phyloP scores from a whole-genome alignment of 2,113 vertebrate genomes.

The Ptilorrhoa leucosticta region DNA sequence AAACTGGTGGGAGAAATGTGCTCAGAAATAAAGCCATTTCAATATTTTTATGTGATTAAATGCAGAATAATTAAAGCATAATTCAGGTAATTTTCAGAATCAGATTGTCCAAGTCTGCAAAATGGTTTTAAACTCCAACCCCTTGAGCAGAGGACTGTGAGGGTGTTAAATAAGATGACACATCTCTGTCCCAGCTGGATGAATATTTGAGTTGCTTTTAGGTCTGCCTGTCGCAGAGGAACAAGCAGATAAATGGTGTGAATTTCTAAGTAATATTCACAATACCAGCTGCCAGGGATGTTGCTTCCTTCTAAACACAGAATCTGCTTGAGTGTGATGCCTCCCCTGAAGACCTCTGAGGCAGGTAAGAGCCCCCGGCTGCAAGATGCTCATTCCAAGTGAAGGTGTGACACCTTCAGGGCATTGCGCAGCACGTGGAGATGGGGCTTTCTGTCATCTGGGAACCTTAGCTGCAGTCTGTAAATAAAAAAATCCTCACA shows the following conservation, averaged over 20 bases:
- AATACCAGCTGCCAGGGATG: neutral
- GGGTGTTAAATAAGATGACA: neutral
- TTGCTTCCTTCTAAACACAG: neutral
- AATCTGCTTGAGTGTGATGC: neutral
- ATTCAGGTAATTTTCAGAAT: neutral
- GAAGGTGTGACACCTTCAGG: slow-evolving; percentile 10
- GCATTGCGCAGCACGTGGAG: neutral
- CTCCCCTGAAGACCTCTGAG: neutral
- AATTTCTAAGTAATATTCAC: neutral
- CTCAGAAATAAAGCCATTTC: slow-evolving; percentile 37
- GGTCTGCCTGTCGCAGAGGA: neutral
- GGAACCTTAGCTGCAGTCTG: neutral
- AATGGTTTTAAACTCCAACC: neutral
- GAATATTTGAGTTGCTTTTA: slow-evolving; percentile 16
- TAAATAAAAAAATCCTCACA: neutral
- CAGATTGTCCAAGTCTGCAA: neutral
- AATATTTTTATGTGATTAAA: slow-evolving; percentile 31
- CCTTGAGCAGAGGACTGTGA: neutral
- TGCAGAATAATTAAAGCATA: slow-evolving; percentile 19
- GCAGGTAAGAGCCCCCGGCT: neutral
- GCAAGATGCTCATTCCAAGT: neutral
- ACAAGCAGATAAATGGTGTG: neutral
- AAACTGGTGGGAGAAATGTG: neutral
- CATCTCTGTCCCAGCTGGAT: neutral
- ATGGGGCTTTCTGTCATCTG: neutral